Evolutionary conservation across 2,888 invertebrate genomes (phyloP), one percentile per base, ranked within the genome.

Genomic region (Drosophila birchii): DNA sequence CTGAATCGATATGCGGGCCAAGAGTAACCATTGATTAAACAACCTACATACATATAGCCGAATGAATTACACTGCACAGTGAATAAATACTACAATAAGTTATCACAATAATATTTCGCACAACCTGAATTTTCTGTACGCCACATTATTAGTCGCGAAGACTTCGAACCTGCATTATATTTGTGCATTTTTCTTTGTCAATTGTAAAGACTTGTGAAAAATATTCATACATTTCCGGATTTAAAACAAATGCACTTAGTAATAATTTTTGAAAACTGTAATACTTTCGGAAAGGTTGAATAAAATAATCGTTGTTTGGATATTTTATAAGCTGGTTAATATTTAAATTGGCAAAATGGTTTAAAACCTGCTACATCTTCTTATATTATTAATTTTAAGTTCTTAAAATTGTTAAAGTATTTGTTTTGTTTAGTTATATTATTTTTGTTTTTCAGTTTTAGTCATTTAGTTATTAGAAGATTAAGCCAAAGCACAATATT

Each of bases 1-100:
- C 44, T 39, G 74, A 80, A 83, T 88, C 88, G 81, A 82, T 83
- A 88, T 67, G 57, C 64, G 61, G 71, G 62, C 39, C 62, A 72
- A 78, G 71, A 85, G 79, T 87, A 85, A 74, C 81, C 88, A 84
- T 84, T 75, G 83, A 84, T 88, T 89, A 67, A 84, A 84, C 83
- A 83, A 69, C 32, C 18, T 32, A 41, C 3, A 11, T 39, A 41
- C 1, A 11, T 32, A 59, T n/a, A n/a, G n/a, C n/a, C 39, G n/a
- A 41, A 26, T 9, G 44, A 44, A 23, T 14, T 44, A 32, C 8
- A 20, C 2, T 41, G 39, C 39, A 60, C 61, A n/a, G n/a, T n/a
- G 32, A 41, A 23, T 18, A n/a, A 29, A 16, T 6, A 36, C 0
- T 7, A 18, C 18, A 8, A 18, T 18, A 18, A 32, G 2, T 14